Evolutionary conservation across 2,888 invertebrate species (phyloP).

Genomic region (Ectemnius lituratus): DNA sequence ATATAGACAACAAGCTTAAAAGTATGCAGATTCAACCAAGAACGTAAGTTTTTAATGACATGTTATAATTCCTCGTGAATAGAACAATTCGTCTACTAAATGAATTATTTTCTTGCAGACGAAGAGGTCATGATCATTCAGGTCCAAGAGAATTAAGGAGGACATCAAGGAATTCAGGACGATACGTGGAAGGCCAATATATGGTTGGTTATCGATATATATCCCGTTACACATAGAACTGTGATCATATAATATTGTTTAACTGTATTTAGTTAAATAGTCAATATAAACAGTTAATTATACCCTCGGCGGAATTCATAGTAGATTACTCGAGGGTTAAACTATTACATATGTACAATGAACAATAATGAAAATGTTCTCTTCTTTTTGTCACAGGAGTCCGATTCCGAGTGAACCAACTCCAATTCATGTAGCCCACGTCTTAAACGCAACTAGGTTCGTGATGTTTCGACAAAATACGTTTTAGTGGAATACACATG

Average conservation of each 20-base stretch:
- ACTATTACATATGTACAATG: neutral
- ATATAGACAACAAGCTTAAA: slow-evolving; percentile 72
- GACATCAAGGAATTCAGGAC: slow-evolving; percentile 73
- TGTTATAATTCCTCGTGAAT: neutral
- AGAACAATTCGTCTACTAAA: neutral
- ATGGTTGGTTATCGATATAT: slow-evolving; percentile 64
- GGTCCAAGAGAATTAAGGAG: slow-evolving; percentile 72
- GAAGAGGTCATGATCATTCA: slow-evolving; percentile 64
- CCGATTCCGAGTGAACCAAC: slow-evolving; percentile 66
- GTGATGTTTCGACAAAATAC: too few species aligned
- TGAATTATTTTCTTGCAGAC: slow-evolving; percentile 30
- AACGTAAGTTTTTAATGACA: slow-evolving; percentile 62
- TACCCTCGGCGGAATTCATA: neutral
- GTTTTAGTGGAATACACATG: too few species aligned
- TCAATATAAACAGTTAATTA: slow-evolving; percentile 3
- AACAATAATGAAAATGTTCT: neutral
- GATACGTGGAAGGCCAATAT: slow-evolving; percentile 73
- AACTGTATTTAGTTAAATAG: slow-evolving; percentile 12
- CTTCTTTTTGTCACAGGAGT: slow-evolving; percentile 62
- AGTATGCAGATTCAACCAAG: slow-evolving; percentile 72
- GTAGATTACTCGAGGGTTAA: neutral
- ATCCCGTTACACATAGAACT: neutral
- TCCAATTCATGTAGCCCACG: neutral
- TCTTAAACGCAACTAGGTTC: neutral
- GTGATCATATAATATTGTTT: slow-evolving; percentile 11